Evolutionary conservation across 2,888 invertebrate genomes (phyloP).

Genomic region (Onthophagus sagittarius): DNA sequence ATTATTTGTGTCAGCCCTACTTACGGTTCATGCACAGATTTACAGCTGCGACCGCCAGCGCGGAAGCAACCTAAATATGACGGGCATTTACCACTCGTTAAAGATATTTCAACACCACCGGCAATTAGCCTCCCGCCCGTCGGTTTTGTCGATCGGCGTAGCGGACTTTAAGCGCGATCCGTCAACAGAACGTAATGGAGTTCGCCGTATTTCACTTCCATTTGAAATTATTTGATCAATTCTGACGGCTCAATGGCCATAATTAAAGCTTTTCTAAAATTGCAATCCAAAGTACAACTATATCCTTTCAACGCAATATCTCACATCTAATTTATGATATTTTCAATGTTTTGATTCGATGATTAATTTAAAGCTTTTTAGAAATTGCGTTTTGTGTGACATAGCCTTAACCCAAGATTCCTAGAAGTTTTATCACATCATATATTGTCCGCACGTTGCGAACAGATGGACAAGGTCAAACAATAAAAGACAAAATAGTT

Average conservation of each 20-base stretch:
- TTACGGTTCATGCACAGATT: conserved; percentile 19
- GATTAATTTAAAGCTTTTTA: too few species aligned
- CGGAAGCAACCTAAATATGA: conserved; percentile 25
- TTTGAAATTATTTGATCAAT: neutral
- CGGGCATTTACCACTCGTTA: neutral
- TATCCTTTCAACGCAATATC: neutral
- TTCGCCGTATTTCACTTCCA: neutral
- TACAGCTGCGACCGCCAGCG: conserved; percentile 21
- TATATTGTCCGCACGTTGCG: neutral
- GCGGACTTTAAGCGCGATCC: neutral
- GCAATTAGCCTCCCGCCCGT: neutral
- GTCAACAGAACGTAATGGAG: neutral
- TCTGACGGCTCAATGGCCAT: neutral
- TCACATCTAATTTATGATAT: neutral
- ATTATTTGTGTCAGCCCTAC: conserved; percentile 7
- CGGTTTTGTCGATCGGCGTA: neutral
- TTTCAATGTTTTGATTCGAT: too few species aligned
- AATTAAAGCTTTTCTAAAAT: neutral
- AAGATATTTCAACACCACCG: neutral
- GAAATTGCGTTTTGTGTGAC: too few species aligned
- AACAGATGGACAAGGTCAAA: neutral
- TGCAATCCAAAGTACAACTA: neutral
- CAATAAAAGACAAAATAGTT: neutral
- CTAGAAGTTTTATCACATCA: neutral
- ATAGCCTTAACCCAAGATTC: neutral